Evolutionary conservation across 2,797 vertebrate genomes (phyloP).

Genomic region (Phataginus tetradactyla): DNA sequence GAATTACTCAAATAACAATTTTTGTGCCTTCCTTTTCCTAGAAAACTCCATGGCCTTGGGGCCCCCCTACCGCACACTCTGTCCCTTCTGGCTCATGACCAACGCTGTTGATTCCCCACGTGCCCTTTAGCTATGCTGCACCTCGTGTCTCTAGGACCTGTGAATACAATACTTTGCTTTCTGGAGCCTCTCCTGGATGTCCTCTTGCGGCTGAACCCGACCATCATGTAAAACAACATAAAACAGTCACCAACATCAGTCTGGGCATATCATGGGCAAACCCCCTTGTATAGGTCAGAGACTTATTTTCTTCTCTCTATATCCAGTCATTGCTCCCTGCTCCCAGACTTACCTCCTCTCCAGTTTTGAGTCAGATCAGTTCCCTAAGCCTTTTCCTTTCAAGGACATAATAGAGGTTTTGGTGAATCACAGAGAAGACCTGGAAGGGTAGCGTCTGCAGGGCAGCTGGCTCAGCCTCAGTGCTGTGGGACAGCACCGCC

Average conservation of each 20-base stretch:
- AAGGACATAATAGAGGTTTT: background rate
- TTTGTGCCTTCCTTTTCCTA: no score
- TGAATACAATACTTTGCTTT: fast-evolving
- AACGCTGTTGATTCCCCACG: fast-evolving
- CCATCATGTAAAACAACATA: fast-evolving
- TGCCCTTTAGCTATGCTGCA: fast-evolving
- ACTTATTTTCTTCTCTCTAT: background rate
- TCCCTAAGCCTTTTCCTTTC: background rate
- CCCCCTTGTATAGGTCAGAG: background rate
- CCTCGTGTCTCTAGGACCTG: background rate
- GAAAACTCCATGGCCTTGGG: background rate
- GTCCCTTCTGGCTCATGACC: background rate
- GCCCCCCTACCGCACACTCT: no score
- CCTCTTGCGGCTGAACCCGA: fast-evolving
- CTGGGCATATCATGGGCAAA: fast-evolving
- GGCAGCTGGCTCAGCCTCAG: background rate
- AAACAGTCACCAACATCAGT: background rate
- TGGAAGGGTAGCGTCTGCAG: fast-evolving
- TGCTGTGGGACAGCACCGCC: fast-evolving
- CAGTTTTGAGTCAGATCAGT: background rate
- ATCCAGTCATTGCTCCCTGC: background rate
- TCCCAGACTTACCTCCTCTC: background rate
- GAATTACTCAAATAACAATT: background rate
- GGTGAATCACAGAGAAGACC: fast-evolving
- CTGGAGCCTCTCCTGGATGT: background rate